Evolutionary conservation across 2,113 vertebrate genomes (phyloP).

Genomic region (Proteles cristata): DNA sequence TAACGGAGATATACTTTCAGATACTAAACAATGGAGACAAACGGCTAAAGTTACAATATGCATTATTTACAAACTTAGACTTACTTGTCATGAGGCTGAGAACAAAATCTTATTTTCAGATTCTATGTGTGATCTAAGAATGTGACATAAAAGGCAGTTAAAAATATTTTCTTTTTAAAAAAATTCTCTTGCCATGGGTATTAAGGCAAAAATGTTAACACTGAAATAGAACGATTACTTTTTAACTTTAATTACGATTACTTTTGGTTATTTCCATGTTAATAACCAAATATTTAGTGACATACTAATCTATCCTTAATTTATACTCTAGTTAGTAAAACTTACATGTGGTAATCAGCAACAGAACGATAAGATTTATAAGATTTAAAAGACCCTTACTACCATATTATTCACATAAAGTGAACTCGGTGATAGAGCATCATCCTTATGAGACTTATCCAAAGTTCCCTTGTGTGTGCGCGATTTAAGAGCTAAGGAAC

Average conservation of each 20-base stretch:
- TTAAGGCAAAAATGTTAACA: neutral
- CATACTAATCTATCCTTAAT: neutral
- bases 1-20: conserved; percentile 70
- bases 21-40: conserved; percentile 69
- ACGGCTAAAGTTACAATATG: conserved; percentile 44
- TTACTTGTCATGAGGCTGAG: neutral
- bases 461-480: neutral
- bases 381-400: neutral
- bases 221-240: neutral
- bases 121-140: neutral
- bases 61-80: neutral
- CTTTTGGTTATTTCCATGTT: neutral
- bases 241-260: too few relatives aligned
- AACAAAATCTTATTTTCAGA: conserved; percentile 29
- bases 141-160: neutral
- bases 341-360: neutral
- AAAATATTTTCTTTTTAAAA: conserved; percentile 24
- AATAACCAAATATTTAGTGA: neutral
- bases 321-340: neutral
- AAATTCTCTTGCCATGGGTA: neutral
- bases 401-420: neutral
- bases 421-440: neutral
- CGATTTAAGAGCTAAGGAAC: neutral
- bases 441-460: neutral
- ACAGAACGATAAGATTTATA: neutral